phyloP scores from a whole-genome alignment of 2,888 invertebrate genomes.

The Agonum fuliginosum region DNA sequence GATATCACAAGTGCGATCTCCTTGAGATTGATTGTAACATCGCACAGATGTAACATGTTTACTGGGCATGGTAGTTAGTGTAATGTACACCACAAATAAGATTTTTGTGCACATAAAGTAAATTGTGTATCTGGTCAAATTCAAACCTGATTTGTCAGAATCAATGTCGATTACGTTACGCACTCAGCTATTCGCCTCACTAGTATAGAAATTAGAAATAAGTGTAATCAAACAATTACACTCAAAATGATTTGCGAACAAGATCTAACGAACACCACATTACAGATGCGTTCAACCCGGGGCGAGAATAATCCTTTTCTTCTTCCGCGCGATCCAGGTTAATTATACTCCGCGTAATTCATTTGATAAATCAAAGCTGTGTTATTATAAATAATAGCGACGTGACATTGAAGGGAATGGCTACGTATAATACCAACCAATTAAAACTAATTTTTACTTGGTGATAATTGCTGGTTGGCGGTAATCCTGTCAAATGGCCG shows the following conservation, averaged over 20 bases:
- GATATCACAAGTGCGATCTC: too few relatives aligned
- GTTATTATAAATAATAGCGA: constrained; percentile 49
- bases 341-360: constrained; percentile 50
- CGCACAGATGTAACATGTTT: too few relatives aligned
- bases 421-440: constrained; percentile 39
- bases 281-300: constrained; percentile 7
- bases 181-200: too few relatives aligned
- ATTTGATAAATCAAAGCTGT: constrained; percentile 47
- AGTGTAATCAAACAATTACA: neutral
- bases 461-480: constrained; percentile 25
- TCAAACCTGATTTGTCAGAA: too few relatives aligned
- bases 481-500: constrained; percentile 42
- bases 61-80: too few relatives aligned
- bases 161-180: too few relatives aligned
- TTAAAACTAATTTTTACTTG: constrained; percentile 40
- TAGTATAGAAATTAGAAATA: neutral
- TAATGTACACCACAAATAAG: too few relatives aligned
- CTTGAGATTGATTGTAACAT: too few relatives aligned
- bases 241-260: neutral
- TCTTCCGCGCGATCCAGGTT: constrained; percentile 30
- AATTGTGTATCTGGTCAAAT: too few relatives aligned
- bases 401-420: constrained; percentile 43
- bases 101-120: too few relatives aligned
- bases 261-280: neutral
- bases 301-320: constrained; percentile 12